These are phyloP conservation scores for Epistrophella euchroma DNA, from an alignment of 2,888 invertebrate species.

Conservation along the genomic window DNA sequence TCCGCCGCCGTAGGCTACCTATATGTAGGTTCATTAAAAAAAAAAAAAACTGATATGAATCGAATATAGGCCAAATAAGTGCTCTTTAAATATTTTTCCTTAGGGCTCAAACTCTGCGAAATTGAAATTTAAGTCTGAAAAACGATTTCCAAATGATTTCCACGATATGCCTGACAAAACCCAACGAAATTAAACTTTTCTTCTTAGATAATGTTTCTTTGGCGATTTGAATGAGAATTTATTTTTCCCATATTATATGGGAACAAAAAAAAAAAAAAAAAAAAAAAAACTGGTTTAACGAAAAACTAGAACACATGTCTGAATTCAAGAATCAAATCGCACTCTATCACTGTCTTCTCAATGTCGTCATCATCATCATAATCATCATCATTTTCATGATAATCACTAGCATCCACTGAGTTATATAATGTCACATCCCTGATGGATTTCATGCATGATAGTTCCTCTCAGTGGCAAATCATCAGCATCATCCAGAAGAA, in stretches of 20 bases:
- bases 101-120: too few species aligned
- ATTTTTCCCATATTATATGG: not conserved
- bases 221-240: not conserved
- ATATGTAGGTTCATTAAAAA: too few species aligned
- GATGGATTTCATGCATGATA: conserved; percentile 75
- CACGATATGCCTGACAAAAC: not conserved
- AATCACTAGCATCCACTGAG: conserved; percentile 42
- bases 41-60: too few species aligned
- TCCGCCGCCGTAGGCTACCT: too few species aligned
- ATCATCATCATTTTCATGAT: conserved; percentile 20
- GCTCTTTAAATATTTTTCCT: too few species aligned
- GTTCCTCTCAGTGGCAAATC: conserved; percentile 72
- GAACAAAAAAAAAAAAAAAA: not conserved
- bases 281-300: not conserved
- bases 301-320: conserved; percentile 34
- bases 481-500: conserved; percentile 48
- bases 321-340: conserved; percentile 56
- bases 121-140: not conserved
- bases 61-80: too few species aligned
- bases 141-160: not conserved
- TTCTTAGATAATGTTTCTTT: not conserved
- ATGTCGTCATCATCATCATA: conserved; percentile 65
- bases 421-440: conserved; percentile 56
- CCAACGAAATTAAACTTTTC: not conserved
- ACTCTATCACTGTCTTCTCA: conserved; percentile 60